phyloP scores from a whole-genome alignment of 1,140 invertebrate species.

The Eumaeus atala region DNA sequence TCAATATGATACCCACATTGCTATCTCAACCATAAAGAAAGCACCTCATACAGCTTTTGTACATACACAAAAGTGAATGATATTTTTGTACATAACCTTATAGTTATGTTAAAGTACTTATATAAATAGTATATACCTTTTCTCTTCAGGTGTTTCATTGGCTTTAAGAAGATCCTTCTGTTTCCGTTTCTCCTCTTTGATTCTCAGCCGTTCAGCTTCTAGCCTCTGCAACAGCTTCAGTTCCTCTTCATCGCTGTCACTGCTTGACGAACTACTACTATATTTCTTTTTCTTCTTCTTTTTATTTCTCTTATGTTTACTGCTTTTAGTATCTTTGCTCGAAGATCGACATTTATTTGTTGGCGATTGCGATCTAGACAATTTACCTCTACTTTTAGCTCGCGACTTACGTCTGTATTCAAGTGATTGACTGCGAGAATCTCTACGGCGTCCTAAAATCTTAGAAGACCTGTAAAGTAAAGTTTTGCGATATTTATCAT shows the following conservation, averaged over 20 bases:
- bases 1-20: no score
- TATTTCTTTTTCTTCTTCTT: conserved; percentile 52
- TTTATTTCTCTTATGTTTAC: conserved; percentile 50
- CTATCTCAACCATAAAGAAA: no score
- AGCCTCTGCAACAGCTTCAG: conserved; percentile 82
- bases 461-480: conserved; percentile 28
- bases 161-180: conserved; percentile 91
- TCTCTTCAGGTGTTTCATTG: conserved; percentile 96
- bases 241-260: conserved; percentile 74
- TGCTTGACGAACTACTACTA: conserved; percentile 30
- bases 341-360: conserved; percentile 36
- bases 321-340: conserved; percentile 40
- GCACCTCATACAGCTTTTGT: no score
- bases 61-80: no score
- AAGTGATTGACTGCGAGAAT: conserved; percentile 27
- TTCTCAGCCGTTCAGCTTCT: conserved; percentile 80
- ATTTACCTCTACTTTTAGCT: conserved; percentile 15
- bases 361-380: conserved; percentile 25
- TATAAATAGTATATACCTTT: conserved; percentile 66
- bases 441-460: conserved; percentile 22
- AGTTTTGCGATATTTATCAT: no score
- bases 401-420: conserved; percentile 26
- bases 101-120: not conserved
- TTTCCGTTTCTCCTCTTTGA: conserved; percentile 79
- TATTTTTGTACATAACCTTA: no score